These are phyloP conservation scores for Pyrochroa serraticornis DNA, from an alignment of 2,888 invertebrate genomes.

Conservation along the genomic window DNA sequence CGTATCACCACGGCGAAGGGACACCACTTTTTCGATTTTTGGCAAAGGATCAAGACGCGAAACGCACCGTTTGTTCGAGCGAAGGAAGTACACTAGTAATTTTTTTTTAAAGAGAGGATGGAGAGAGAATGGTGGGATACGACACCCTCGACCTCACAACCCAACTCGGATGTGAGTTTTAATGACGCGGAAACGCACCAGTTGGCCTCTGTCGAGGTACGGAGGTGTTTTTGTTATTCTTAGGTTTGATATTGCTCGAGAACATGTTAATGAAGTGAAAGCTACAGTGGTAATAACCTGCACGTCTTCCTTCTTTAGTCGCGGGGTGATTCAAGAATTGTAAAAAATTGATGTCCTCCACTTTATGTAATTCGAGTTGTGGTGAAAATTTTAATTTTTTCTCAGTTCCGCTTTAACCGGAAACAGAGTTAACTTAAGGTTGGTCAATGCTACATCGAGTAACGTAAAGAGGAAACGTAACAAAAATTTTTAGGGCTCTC, in stretches of 20 bases:
- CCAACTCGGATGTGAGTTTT: conserved; percentile 22
- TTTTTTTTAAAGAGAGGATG: conserved; percentile 19
- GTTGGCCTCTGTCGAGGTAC: conserved; percentile 18
- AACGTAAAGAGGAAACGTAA: too few species aligned
- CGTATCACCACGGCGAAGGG: conserved; percentile 3
- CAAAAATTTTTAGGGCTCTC: too few species aligned
- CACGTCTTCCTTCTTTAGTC: too few species aligned
- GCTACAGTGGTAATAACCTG: too few species aligned
- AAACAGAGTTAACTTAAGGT: too few species aligned
- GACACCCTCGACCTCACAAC: conserved; percentile 25
- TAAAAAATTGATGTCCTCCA: too few species aligned
- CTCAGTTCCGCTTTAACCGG: too few species aligned
- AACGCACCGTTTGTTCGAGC: conserved; percentile 10
- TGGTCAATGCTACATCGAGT: too few species aligned
- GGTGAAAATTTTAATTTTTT: too few species aligned
- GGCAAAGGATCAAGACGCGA: conserved; percentile 7
- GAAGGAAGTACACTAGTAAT: conserved; percentile 2
- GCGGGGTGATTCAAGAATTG: too few species aligned
- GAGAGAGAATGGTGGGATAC: conserved; percentile 16
- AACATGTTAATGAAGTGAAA: neutral
- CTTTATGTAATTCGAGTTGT: too few species aligned
- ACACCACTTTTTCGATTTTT: conserved; percentile 3
- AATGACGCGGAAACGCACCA: conserved; percentile 26
- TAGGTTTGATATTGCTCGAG: conserved; percentile 7
- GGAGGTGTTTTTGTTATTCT: conserved; percentile 11